phyloP scores from a whole-genome alignment of 1,140 invertebrate genomes.

The Patella vulgata region DNA sequence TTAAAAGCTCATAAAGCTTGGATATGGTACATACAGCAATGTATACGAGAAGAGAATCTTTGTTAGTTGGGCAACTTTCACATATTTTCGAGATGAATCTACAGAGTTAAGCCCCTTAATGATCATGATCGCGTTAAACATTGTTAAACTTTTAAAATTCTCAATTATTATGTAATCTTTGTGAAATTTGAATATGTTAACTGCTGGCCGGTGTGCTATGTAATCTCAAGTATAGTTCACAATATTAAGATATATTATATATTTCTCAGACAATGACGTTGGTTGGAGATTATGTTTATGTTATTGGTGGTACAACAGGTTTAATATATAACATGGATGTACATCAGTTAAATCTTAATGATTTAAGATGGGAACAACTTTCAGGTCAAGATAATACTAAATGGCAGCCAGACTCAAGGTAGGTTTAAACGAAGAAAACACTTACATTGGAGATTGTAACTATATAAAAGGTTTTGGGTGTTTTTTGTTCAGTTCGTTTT shows the following conservation, averaged over 20 bases:
- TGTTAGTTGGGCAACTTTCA: no score
- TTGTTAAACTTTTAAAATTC: no score
- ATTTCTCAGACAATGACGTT: slow-evolving; percentile 50
- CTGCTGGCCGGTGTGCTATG: no score
- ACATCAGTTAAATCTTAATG: slow-evolving; percentile 29
- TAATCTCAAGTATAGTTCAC: not conserved
- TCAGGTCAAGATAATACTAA: slow-evolving; percentile 15
- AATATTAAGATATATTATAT: slow-evolving; percentile 1
- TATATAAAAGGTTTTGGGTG: not conserved
- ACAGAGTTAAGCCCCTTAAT: no score
- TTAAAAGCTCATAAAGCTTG: no score
- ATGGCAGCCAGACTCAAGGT: slow-evolving; percentile 20
- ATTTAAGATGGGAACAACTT: slow-evolving; percentile 30
- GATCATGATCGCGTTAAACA: no score
- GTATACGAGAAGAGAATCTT: no score
- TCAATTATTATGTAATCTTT: no score
- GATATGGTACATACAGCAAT: no score
- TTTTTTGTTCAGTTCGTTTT: not conserved
- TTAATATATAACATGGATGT: slow-evolving; percentile 41
- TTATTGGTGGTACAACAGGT: slow-evolving; percentile 62
- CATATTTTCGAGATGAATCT: no score
- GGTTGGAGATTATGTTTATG: slow-evolving; percentile 59
- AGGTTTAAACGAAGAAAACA: not conserved
- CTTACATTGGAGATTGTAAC: not conserved
- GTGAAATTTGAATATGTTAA: no score